Base-by-base conservation (phyloP, 2,888 invertebrate species). In the Drosophila robusta region DNA sequence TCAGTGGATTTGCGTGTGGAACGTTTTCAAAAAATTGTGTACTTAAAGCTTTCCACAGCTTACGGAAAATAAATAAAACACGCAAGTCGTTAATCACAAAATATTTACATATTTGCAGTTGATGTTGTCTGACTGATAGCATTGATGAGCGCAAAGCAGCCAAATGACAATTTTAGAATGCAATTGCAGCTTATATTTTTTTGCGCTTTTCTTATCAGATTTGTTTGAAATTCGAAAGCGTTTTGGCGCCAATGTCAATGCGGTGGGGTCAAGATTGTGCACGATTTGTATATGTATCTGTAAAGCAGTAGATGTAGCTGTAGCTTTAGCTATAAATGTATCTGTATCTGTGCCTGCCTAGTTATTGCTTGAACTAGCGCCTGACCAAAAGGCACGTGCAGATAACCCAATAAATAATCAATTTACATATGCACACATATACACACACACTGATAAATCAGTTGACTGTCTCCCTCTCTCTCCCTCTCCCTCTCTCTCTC, bases 181-280 rank as follows among this genome's bases (percentile, higher is more conserved):
- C 75, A 72, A 36, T 57, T 65, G 55, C 75, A 69, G 57, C 63
- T 46, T 75, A 51, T 70, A 71, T 60, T 45, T 24, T 38, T 50
- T 14, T 56, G 34, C 50, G 58, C 57, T 44, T 52, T 54, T 56
- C 64, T 81, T 82, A 85, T 82, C 83, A 82, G 83, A 75, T 79
- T 34, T 14, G 49, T 34, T 14, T 51, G 14, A 34, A 67, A 70
- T 57, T 67, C 64, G 75, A 70, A 63, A 66, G 65, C 75, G 51
- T 75, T 64, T 75, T 73, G 75, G 66, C 81, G 81, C 78, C 84
- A 84, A 80, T 80, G 84, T 84, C 80, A 76, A 62, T 16, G 45
- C 18, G 51, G 24, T 42, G 63, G 57, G 79, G 79, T 72, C 72
- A 64, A 14, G 26, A 34, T 26, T 36, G 36, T 9, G 45, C 32